Percentiles rank a stretch among this genome's conserved stretches.
phyloP scores from a whole-genome alignment of 2,888 invertebrate species.

The Petrolisthes manimaculis region DNA sequence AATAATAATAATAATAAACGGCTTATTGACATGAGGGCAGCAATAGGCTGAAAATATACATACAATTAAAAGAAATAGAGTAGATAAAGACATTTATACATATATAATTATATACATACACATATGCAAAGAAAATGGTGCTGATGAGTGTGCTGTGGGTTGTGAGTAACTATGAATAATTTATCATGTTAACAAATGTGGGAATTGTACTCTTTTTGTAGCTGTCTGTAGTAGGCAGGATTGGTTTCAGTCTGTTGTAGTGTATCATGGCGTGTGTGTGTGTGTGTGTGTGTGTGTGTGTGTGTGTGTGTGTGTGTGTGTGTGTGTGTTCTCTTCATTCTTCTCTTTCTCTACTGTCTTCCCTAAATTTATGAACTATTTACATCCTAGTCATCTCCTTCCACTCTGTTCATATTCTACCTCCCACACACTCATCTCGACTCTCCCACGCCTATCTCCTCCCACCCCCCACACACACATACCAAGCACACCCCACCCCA shows the following conservation, averaged over 20 bases:
- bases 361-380: not conserved
- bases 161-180: constrained; percentile 17
- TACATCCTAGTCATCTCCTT: not conserved
- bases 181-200: constrained; percentile 1
- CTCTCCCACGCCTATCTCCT: not conserved
- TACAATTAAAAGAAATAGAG: too few species aligned
- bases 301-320: constrained; percentile 15
- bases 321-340: not conserved
- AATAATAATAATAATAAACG: not conserved
- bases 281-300: constrained; percentile 29
- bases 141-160: not conserved
- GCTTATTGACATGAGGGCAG: too few species aligned
- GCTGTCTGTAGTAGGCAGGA: not conserved
- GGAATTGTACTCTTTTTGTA: not conserved
- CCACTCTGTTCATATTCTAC: not conserved
- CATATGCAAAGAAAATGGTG: too few species aligned
- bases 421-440: not conserved
- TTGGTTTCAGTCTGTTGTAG: not conserved
- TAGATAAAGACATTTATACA: too few species aligned
- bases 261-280: constrained; percentile 16
- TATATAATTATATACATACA: too few species aligned
- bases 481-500: not conserved
- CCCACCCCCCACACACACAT: not conserved
- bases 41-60: too few species aligned
- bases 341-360: not conserved